phyloP scores from a whole-genome alignment of 2,888 invertebrate species.

The Caenorhabditis auriculariae region DNA sequence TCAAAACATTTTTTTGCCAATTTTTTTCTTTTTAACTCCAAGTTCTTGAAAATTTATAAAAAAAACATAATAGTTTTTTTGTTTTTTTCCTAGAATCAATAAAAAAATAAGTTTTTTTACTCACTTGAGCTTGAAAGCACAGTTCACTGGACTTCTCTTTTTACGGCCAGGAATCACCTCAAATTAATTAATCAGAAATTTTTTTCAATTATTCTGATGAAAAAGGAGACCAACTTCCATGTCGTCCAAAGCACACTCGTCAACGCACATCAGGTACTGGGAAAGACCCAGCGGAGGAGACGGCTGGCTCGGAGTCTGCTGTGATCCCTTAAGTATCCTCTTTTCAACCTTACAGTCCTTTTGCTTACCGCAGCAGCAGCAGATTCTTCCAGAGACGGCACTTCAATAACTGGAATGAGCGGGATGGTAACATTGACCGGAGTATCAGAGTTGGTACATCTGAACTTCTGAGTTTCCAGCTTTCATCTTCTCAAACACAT shows the following conservation, averaged over 20 bases:
- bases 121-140: slow-evolving; percentile 58
- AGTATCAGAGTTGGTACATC: slow-evolving; percentile 56
- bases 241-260: slow-evolving; percentile 56
- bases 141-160: slow-evolving; percentile 51
- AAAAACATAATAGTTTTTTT: no score
- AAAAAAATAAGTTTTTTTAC: slow-evolving; percentile 1
- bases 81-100: no score
- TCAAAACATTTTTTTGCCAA: no score
- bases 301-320: slow-evolving; percentile 8
- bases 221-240: slow-evolving; percentile 24
- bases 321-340: neutral
- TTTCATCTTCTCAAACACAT: neutral
- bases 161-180: slow-evolving; percentile 34
- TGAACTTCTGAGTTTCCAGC: neutral
- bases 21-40: no score
- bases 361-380: slow-evolving; percentile 2
- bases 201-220: neutral
- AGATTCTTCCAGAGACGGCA: slow-evolving; percentile 32
- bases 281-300: slow-evolving; percentile 46
- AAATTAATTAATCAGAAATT: neutral
- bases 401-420: slow-evolving; percentile 55
- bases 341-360: neutral
- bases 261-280: slow-evolving; percentile 60
- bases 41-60: no score
- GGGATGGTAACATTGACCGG: slow-evolving; percentile 60